phyloP scores from a whole-genome alignment of 2,797 vertebrate genomes.

The Bryconaethiops microstoma region DNA sequence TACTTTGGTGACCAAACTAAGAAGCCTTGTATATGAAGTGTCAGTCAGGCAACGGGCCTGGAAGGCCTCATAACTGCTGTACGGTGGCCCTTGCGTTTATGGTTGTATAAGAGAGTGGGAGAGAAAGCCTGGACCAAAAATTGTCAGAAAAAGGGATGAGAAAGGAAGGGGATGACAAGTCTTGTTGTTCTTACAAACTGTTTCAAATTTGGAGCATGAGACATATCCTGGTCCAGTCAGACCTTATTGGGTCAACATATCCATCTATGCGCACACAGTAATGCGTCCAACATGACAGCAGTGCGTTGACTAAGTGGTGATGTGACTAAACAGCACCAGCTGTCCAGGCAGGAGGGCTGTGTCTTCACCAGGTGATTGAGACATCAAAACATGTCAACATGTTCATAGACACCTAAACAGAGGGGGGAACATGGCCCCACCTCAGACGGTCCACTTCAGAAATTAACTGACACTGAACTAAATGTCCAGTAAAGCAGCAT shows the following conservation, averaged over 20 bases:
- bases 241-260: constrained; percentile 39
- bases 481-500: too few species aligned
- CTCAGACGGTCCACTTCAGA: too few species aligned
- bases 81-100: too few species aligned
- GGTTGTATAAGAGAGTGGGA: not conserved
- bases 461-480: too few species aligned
- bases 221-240: constrained; percentile 36
- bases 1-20: too few species aligned
- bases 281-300: constrained; percentile 15
- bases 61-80: too few species aligned
- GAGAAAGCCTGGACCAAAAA: not conserved
- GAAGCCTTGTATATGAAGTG: too few species aligned
- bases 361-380: constrained; percentile 28
- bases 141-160: not conserved
- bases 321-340: constrained; percentile 22
- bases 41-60: too few species aligned
- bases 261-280: not conserved
- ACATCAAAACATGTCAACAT: constrained; percentile 31
- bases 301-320: constrained; percentile 24
- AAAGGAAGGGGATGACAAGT: constrained; percentile 12
- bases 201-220: constrained; percentile 19
- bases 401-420: not conserved
- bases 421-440: too few species aligned
- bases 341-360: not conserved
- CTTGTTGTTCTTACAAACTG: constrained; percentile 17